Percentiles rank a stretch among this genome's conserved stretches.
These are phyloP conservation scores for Xestoiulus laeticollis DNA, from an alignment of 2,888 invertebrate genomes.

Conservation along the genomic window DNA sequence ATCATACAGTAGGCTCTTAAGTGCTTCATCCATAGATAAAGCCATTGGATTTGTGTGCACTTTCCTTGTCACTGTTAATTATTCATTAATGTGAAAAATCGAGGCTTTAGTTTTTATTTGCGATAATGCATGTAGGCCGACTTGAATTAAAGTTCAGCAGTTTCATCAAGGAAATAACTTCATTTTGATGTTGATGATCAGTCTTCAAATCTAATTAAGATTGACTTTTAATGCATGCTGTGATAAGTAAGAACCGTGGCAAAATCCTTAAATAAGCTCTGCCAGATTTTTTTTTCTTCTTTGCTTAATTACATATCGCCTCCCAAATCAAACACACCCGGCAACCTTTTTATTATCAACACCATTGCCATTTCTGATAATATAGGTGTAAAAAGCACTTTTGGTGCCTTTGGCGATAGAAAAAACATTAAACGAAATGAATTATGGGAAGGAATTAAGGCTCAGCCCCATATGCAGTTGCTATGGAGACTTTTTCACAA, in stretches of 20 bases:
- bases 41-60: neutral
- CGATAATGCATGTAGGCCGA: neutral
- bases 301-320: neutral
- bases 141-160: neutral
- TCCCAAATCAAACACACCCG: conserved; percentile 29
- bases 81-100: neutral
- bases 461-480: conserved; percentile 28
- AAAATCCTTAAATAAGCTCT: neutral
- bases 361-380: neutral
- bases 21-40: neutral
- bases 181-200: neutral
- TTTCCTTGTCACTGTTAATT: neutral
- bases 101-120: neutral
- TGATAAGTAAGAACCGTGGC: neutral
- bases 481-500: conserved; percentile 17
- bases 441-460: neutral
- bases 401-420: neutral
- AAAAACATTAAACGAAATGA: neutral
- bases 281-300: neutral
- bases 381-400: neutral
- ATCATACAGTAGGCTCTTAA: neutral
- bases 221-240: neutral
- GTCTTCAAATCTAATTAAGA: conserved; percentile 20
- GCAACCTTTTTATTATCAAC: conserved; percentile 8
- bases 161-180: neutral